Percentiles rank a stretch among this genome's conserved stretches.
phyloP scores from a whole-genome alignment of 2,797 vertebrate species.

The Onychomys arenicola region DNA sequence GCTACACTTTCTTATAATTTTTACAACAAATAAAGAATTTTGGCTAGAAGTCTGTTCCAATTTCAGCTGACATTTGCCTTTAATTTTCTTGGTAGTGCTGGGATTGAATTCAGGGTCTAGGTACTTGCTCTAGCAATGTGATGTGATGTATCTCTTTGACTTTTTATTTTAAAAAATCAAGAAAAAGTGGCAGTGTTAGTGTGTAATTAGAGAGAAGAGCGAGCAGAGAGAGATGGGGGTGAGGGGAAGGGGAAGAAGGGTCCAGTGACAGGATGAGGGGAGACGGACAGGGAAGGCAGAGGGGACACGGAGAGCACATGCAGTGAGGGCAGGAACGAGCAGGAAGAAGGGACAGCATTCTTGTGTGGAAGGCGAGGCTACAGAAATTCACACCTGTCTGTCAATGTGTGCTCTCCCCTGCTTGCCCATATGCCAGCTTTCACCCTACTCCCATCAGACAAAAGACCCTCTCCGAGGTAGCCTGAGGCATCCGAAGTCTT shows the following conservation, averaged over 20 bases:
- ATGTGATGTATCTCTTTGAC: too few species aligned
- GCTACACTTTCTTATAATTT: background rate
- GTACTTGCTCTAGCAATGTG: background rate
- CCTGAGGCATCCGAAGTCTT: slow-evolving; percentile 61
- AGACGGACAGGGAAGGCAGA: background rate
- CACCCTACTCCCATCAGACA: slow-evolving; percentile 45
- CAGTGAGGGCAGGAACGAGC: background rate
- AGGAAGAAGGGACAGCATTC: background rate
- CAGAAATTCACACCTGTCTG: background rate
- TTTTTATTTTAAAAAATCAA: background rate
- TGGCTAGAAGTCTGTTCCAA: background rate
- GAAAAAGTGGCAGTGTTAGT: background rate
- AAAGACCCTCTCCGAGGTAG: slow-evolving; percentile 48
- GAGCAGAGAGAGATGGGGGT: background rate
- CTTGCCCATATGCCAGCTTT: slow-evolving; percentile 71
- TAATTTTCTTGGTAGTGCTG: background rate
- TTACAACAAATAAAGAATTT: background rate
- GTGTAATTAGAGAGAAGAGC: background rate
- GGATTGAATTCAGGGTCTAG: background rate
- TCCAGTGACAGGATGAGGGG: background rate
- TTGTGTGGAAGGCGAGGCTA: background rate
- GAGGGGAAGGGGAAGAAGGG: background rate
- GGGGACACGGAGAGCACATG: background rate
- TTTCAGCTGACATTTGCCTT: background rate
- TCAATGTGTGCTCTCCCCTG: slow-evolving; percentile 67